phyloP scores from a whole-genome alignment of 2,888 invertebrate genomes.

The Platycheirus rosarum region DNA sequence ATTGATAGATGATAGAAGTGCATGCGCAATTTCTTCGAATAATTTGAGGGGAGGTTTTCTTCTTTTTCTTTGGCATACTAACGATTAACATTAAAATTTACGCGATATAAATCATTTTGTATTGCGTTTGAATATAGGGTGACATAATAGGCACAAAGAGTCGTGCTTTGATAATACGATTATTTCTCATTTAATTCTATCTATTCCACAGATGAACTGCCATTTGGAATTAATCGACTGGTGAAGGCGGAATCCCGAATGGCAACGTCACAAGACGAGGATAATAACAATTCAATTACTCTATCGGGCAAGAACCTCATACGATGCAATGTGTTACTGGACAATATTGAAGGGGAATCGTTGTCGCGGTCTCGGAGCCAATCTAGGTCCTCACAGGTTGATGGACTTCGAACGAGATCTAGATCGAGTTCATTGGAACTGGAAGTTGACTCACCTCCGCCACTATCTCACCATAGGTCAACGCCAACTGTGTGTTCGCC shows the following conservation, averaged over 20 bases:
- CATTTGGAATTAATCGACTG: slow-evolving; percentile 92
- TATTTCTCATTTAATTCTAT: slow-evolving; percentile 64
- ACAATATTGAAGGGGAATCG: slow-evolving; percentile 78
- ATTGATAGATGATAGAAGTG: slow-evolving; percentile 74
- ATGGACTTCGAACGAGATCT: slow-evolving; percentile 75
- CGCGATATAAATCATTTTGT: slow-evolving; percentile 77
- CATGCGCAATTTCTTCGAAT: slow-evolving; percentile 75
- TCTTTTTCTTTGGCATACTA: slow-evolving; percentile 18
- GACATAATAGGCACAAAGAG: slow-evolving; percentile 59
- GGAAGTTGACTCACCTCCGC: slow-evolving; percentile 90
- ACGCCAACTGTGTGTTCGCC: slow-evolving; percentile 79
- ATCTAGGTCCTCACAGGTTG: slow-evolving; percentile 77
- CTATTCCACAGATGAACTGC: slow-evolving; percentile 87
- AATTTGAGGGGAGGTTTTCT: slow-evolving; percentile 73
- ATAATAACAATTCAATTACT: slow-evolving; percentile 80
- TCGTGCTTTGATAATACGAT: slow-evolving; percentile 49
- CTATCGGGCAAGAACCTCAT: slow-evolving; percentile 81
- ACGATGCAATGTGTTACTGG: slow-evolving; percentile 78
- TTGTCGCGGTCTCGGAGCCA: slow-evolving; percentile 80
- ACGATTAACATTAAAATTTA: slow-evolving; percentile 75
- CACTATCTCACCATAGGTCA: slow-evolving; percentile 80
- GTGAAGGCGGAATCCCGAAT: slow-evolving; percentile 84
- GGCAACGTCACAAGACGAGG: slow-evolving; percentile 86
- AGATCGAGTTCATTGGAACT: slow-evolving; percentile 87
- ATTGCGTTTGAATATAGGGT: slow-evolving; percentile 65